Evolutionary conservation across 92 coral and sea anemone genomes (phyloP), one percentile per base, ranked within the genome.

Genomic region (Ricordea florida): DNA sequence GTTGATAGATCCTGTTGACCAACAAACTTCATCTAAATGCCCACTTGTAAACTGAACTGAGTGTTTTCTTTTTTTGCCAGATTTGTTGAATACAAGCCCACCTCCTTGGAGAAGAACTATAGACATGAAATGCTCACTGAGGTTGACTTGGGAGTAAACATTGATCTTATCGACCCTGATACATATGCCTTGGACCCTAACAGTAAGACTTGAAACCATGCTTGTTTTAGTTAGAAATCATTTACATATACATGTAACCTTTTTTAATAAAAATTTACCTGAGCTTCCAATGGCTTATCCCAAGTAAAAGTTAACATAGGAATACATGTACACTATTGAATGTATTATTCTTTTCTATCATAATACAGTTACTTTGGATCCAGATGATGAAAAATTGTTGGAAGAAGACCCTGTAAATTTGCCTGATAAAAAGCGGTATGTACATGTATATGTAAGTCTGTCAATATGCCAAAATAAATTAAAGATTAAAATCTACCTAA

Each of bases 71-170:
- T 11, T 35, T 15, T 42, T 56, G 10, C 3, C 68, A 94, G 98
- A 49, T 94, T 94, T 86, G 98, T 94, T 53, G 93, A 94, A 69
- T 94, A 94, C 53, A 94, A 94, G 76, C 96, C 98, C 20, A 94
- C 98, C 14, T 92, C 98, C 10, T 66, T 94, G 33, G 98, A 94
- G 79, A 94, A 94, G 76, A 94, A 94, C 57, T 94, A 94, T 89
- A 94, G 68, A 40, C 98, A 94, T 89, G 98, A 94, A 51, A 69
- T 94, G 63, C 59, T 94, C 43, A 92, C 98, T 40, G 98, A 94
- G 29, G 85, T 94, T 31, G 98, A 94, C 78, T 84, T 94, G 59
- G 98, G 98, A 34, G 97, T 94, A 60, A 92, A 89, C 57, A 94
- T 94, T 48, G 98, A 94, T 72, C 86, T 94, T 40, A 94, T 94